These are phyloP conservation scores for Drosophila mojavensis DNA, from an alignment of 1,140 invertebrate genomes.

Conservation along the genomic window DNA sequence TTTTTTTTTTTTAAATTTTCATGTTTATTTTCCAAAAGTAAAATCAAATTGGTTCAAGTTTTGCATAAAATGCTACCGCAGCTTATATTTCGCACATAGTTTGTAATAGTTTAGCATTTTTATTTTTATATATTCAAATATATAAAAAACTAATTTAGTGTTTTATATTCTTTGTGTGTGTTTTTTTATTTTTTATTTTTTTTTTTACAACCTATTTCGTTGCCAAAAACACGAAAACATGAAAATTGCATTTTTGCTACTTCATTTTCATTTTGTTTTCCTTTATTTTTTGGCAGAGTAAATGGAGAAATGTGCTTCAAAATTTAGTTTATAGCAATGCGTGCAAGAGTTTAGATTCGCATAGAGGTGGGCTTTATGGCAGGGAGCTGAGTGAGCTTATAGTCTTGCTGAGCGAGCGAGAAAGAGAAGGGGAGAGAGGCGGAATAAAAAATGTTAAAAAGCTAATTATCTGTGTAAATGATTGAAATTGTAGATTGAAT, in stretches of 20 bases:
- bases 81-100: slow-evolving; percentile 3
- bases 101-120: slow-evolving; percentile 14
- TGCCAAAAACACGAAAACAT: slow-evolving; percentile 26
- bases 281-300: slow-evolving; percentile 13
- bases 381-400: background rate
- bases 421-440: too few species aligned
- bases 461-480: too few species aligned
- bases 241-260: slow-evolving; percentile 27
- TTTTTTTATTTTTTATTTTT: background rate
- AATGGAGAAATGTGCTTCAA: slow-evolving; percentile 21
- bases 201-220: slow-evolving; percentile 27
- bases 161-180: background rate
- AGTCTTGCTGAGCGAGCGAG: background rate
- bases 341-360: slow-evolving; percentile 25
- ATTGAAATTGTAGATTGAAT: too few species aligned
- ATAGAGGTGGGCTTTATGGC: slow-evolving; percentile 12
- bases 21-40: slow-evolving; percentile 22
- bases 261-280: slow-evolving; percentile 1
- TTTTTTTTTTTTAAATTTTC: background rate
- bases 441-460: background rate
- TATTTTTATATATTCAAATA: background rate
- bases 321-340: slow-evolving; percentile 12
- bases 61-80: background rate
- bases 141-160: background rate
- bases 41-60: background rate